Percentiles rank a stretch among this genome's conserved stretches.
Conservation (phyloP, 2,888 invertebrate genomes). For the Agrotis clavis region DNA sequence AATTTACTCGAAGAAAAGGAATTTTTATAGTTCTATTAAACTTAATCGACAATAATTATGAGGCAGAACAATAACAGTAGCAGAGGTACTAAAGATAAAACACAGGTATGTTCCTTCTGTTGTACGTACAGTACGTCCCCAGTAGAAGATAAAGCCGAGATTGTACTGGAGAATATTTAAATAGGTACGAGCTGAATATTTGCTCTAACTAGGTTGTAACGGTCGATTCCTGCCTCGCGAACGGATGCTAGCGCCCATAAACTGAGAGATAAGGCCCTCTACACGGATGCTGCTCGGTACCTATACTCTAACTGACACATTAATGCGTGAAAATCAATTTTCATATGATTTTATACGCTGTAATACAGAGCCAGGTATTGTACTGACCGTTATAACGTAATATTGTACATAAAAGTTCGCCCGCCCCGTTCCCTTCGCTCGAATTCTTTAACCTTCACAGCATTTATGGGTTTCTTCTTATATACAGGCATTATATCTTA, state of each 20-base stretch:
- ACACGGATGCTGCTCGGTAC: constrained; percentile 61
- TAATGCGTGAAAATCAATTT: constrained; percentile 69
- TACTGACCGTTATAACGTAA: constrained; percentile 47
- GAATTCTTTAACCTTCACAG: constrained; percentile 53
- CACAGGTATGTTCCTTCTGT: constrained; percentile 54
- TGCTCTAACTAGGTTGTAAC: constrained; percentile 77
- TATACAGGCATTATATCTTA: constrained; percentile 21
- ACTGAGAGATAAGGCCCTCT: constrained; percentile 77
- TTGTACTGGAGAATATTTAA: constrained; percentile 74
- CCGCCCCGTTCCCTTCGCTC: constrained; percentile 11
- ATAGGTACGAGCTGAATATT: constrained; percentile 78
- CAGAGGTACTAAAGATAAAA: constrained; percentile 59
- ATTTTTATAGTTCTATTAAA: constrained; percentile 58
- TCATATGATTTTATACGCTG: constrained; percentile 48
- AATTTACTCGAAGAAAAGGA: constrained; percentile 30
- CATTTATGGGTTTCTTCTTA: constrained; percentile 40
- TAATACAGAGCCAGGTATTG: constrained; percentile 33
- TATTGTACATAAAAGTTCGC: constrained; percentile 33
- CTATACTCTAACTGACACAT: constrained; percentile 65
- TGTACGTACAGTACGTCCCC: constrained; percentile 33
- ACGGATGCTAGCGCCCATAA: constrained; percentile 80
- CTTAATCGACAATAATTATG: constrained; percentile 56
- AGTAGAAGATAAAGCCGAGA: constrained; percentile 61
- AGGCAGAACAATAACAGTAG: constrained; percentile 55
- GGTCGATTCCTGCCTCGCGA: constrained; percentile 75